These are phyloP conservation scores for Onthophagus sagittarius DNA, from an alignment of 2,888 invertebrate species.

Conservation along the genomic window DNA sequence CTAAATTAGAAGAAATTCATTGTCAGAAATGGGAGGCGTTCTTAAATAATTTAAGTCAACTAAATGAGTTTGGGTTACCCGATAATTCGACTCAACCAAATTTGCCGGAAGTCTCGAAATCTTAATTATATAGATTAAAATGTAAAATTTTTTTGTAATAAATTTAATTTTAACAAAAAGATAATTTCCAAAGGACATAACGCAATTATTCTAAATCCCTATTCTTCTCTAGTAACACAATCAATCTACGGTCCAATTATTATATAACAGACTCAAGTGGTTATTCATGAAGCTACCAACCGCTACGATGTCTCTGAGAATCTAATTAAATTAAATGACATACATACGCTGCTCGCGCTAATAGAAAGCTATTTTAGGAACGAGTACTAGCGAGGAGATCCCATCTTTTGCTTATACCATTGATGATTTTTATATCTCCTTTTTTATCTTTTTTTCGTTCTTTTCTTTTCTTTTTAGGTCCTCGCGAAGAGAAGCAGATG, in stretches of 20 bases:
- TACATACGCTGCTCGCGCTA: slow-evolving; percentile 2
- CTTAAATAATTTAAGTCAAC: not conserved
- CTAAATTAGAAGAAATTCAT: not conserved
- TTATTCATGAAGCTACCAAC: slow-evolving; percentile 32
- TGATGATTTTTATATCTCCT: slow-evolving; percentile 1
- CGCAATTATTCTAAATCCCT: slow-evolving; percentile 13
- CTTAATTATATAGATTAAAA: not conserved
- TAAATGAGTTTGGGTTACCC: not conserved
- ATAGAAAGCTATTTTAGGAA: slow-evolving; percentile 10
- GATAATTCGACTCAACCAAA: not conserved
- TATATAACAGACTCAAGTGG: slow-evolving; percentile 35
- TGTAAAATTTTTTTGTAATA: not conserved
- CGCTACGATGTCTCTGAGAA: slow-evolving; percentile 33
- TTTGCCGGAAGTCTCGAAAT: not conserved
- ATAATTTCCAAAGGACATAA: not conserved
- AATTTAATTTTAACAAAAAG: not conserved
- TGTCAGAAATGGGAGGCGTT: not conserved
- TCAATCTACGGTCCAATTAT: slow-evolving; percentile 35
- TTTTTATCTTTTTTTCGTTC: not conserved
- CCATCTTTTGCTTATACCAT: not conserved
- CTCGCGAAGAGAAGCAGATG: not conserved
- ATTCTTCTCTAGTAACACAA: slow-evolving; percentile 20
- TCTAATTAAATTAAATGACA: slow-evolving; percentile 31
- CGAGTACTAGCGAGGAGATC: not conserved
- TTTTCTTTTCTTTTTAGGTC: slow-evolving; percentile 8